A percentile compares a stretch with the other conserved stretches of the same genome.
Conservation (phyloP, 1,140 invertebrate species). For the Leptopilina clavipes region DNA sequence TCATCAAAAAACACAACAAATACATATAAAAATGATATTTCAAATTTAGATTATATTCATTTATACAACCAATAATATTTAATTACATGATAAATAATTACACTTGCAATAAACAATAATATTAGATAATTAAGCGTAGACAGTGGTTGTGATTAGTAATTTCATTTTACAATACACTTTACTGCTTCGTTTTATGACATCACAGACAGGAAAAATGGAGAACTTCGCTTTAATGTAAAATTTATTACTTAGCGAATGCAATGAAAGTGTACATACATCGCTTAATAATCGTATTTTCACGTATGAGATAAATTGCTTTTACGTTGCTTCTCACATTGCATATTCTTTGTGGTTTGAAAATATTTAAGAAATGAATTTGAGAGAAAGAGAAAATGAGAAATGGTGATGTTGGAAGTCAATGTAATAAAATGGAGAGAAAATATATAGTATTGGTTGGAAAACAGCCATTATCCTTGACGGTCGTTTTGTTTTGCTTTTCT, state of each 20-base stretch:
- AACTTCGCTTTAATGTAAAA: neutral
- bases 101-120: neutral
- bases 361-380: neutral
- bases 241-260: neutral
- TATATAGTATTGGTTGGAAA: neutral
- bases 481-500: neutral
- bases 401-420: no score
- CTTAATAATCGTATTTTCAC: neutral
- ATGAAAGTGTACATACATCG: slow-evolving; percentile 16
- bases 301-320: neutral
- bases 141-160: neutral
- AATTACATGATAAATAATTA: neutral
- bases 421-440: neutral
- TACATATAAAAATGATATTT: no score
- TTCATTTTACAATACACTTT: slow-evolving; percentile 1
- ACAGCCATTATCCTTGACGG: neutral
- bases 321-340: neutral
- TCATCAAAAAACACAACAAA: no score
- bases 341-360: neutral
- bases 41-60: no score
- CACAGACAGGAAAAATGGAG: neutral
- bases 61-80: neutral
- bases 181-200: neutral
- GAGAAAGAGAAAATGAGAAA: neutral
- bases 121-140: neutral